Evolutionary conservation across 2,113 vertebrate species (phyloP), one percentile per base, ranked within the genome.

Genomic region (Spea bombifrons): DNA sequence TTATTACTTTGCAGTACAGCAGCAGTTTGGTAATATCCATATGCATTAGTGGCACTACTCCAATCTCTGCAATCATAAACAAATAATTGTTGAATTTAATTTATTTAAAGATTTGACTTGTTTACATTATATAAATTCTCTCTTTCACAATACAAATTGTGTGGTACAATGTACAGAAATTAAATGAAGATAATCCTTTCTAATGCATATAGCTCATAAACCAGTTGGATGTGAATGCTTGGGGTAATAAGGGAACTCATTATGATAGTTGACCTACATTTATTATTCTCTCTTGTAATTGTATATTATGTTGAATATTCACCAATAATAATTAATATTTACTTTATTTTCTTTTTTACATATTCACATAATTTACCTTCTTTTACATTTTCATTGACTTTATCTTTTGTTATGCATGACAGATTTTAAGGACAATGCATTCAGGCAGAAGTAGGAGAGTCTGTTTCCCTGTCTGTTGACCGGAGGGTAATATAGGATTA

Each of bases 401-500:
- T 59, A 59, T 12, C 15, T 5, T 47, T 7, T 47, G 45, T 65
- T 65, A 17, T 65, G 63, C 30, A 65, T 43, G 30, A 4, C n/a
- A 7, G 63, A 65, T 7, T 4, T 46, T 68, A 46, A 13, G 8
- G 13, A 44, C 15, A 43, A 68, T 44, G 46, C 43, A 68, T 68
- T 68, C 7, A 15, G 30, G 13, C 13, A n/a, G 66, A 68, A 46
- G 5, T 68, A 68, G 30, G 30, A 43, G 9, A 65, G n/a, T 43
- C n/a, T 17, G n/a, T 65, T 17, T 10, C 13, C 66, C 4, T 68
- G 66, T 46, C 45, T 68, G 43, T 46, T 68, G 44, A 46, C 66
- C 66, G n/a, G 66, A 68, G 45, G 66, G 66, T 68, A 68, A 15
- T 68, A 3, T 12, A 46, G 66, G 66, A 68, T 46, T 68, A 45